These are phyloP conservation scores for Stenoptilia bipunctidactyla DNA, from an alignment of 2,888 invertebrate species.

Conservation along the genomic window DNA sequence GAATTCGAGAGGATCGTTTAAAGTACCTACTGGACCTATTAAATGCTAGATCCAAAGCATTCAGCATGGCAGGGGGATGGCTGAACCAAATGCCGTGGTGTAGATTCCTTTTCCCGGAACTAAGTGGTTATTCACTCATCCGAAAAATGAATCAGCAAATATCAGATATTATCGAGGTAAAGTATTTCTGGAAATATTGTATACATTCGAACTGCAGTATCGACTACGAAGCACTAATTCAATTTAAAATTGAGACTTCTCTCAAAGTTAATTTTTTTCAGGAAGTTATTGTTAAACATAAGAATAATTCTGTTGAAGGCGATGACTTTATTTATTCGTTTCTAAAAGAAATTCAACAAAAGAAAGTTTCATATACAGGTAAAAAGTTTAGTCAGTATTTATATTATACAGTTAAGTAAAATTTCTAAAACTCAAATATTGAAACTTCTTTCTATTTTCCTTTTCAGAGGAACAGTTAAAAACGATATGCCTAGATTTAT, in stretches of 20 bases:
- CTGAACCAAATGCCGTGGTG: slow-evolving; percentile 78
- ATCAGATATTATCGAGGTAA: slow-evolving; percentile 63
- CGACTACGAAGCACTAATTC: too few species aligned
- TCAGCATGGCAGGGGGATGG: slow-evolving; percentile 77
- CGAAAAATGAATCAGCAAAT: slow-evolving; percentile 60
- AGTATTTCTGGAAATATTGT: slow-evolving; percentile 2
- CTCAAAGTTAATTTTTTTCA: too few species aligned
- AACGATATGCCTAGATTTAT: slow-evolving; percentile 74
- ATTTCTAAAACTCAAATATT: not conserved
- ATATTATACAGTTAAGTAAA: too few species aligned
- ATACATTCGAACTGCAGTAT: too few species aligned
- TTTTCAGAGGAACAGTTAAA: slow-evolving; percentile 50
- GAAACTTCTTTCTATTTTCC: slow-evolving; percentile 3
- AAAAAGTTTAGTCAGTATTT: slow-evolving; percentile 9
- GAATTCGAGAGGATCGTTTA: slow-evolving; percentile 70
- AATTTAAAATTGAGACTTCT: too few species aligned
- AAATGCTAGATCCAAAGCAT: slow-evolving; percentile 42
- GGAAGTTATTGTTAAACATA: slow-evolving; percentile 68
- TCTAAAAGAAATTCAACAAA: slow-evolving; percentile 65
- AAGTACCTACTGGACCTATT: slow-evolving; percentile 35
- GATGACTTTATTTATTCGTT: slow-evolving; percentile 75
- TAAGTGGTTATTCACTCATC: slow-evolving; percentile 73
- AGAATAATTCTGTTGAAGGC: slow-evolving; percentile 36
- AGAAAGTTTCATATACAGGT: slow-evolving; percentile 43
- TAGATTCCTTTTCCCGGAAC: slow-evolving; percentile 73